A percentile compares a stretch with the other conserved stretches of the same genome.
phyloP scores from a whole-genome alignment of 2,113 vertebrate genomes.

The Pelvicachromis taeniatus region DNA sequence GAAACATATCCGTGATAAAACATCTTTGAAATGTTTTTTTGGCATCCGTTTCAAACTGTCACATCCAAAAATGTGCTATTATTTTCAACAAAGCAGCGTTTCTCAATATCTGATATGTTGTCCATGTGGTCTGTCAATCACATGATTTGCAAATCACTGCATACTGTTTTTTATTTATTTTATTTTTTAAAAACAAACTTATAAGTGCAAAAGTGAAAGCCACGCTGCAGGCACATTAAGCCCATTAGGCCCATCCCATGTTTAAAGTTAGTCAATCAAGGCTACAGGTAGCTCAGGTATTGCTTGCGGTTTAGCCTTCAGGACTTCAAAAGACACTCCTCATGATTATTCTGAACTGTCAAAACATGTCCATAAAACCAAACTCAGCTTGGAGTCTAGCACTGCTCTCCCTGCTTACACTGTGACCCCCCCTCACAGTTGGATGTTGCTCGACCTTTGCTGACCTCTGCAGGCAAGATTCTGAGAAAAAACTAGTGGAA shows the following conservation, averaged over 20 bases:
- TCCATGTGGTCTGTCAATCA: too few relatives aligned
- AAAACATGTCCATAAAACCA: constrained; percentile 54
- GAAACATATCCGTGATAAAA: background rate
- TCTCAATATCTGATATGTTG: background rate
- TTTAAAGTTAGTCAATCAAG: background rate
- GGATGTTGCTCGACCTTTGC: constrained; percentile 33
- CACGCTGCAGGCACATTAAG: background rate
- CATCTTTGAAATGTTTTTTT: background rate
- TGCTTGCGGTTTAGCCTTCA: constrained; percentile 40
- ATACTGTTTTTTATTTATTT: background rate
- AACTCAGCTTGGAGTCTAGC: background rate
- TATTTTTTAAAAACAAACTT: background rate
- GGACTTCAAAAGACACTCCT: constrained; percentile 55
- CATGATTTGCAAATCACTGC: background rate
- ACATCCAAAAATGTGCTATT: background rate
- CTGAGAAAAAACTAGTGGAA: constrained; percentile 61
- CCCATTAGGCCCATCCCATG: background rate
- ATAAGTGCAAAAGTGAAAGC: constrained; percentile 11
- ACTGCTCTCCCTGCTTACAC: background rate
- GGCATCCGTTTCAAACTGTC: background rate
- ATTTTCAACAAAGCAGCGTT: background rate
- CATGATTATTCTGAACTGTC: constrained; percentile 43
- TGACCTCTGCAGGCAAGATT: constrained; percentile 39
- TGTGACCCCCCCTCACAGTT: constrained; percentile 17
- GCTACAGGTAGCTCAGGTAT: constrained; percentile 41